phyloP scores from a whole-genome alignment of 1,140 invertebrate species.

The Spodoptera litura region DNA sequence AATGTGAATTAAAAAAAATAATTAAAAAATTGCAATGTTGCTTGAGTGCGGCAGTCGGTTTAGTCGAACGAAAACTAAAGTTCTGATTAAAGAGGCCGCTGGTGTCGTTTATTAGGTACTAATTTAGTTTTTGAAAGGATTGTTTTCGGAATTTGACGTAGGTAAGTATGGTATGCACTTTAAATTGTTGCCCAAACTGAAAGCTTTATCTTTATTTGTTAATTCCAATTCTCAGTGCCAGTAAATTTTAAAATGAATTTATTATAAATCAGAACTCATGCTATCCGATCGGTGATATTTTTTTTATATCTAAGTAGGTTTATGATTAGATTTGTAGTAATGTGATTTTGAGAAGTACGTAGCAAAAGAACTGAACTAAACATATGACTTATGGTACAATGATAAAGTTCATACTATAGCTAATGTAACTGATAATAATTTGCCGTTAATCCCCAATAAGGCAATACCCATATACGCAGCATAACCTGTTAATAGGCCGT shows the following conservation, averaged over 20 bases:
- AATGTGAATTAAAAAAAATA: neutral
- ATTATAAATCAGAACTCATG: too few relatives aligned
- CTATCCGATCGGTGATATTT: too few relatives aligned
- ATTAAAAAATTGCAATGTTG: slow-evolving; percentile 16
- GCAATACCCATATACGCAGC: neutral
- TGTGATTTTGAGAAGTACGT: too few relatives aligned
- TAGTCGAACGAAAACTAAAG: slow-evolving; percentile 23
- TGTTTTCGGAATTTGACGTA: neutral
- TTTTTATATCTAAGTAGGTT: too few relatives aligned
- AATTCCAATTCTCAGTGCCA: too few relatives aligned
- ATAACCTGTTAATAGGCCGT: slow-evolving; percentile 11
- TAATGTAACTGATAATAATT: neutral
- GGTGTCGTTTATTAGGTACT: neutral
- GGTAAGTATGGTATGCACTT: neutral
- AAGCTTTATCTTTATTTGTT: too few relatives aligned
- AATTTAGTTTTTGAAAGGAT: neutral
- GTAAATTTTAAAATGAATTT: too few relatives aligned
- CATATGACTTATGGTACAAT: too few relatives aligned
- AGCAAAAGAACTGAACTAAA: too few relatives aligned
- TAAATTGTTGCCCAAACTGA: too few relatives aligned
- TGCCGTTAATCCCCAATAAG: neutral
- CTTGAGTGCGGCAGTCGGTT: slow-evolving; percentile 14
- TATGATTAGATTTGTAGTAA: too few relatives aligned
- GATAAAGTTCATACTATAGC: too few relatives aligned
- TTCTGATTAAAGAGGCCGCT: slow-evolving; percentile 5